A percentile compares a stretch with the other conserved stretches of the same genome.
Evolutionary conservation across 2,113 vertebrate species (phyloP).

Genomic region (Cyanoliseus patagonus): DNA sequence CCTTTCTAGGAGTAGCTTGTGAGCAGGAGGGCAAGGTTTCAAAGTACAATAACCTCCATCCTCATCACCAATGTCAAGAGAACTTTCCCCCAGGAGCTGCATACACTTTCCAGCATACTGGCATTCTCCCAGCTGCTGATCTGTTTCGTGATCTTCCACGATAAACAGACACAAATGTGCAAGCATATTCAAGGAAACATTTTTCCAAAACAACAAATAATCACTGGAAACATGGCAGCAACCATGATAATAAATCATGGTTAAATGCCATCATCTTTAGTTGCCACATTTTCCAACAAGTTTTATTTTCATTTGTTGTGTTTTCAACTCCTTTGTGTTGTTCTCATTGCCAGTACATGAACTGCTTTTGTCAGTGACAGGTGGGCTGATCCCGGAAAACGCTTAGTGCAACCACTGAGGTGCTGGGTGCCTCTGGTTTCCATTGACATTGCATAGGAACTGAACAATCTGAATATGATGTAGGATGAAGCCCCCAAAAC

Average conservation of each 20-base stretch:
- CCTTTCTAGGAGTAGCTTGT: background rate
- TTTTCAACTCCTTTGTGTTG: background rate
- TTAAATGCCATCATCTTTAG: background rate
- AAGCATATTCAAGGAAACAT: background rate
- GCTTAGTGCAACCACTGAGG: background rate
- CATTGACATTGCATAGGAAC: background rate
- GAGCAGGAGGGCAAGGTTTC: background rate
- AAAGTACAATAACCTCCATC: background rate
- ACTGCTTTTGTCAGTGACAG: background rate
- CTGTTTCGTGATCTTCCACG: background rate
- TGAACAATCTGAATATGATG: background rate
- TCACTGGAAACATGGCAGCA: background rate
- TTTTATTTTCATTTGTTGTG: background rate
- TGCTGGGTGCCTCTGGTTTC: background rate
- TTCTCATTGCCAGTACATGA: background rate
- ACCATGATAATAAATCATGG: fast-evolving
- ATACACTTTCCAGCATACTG: background rate
- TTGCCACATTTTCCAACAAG: background rate
- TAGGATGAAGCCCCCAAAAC: background rate
- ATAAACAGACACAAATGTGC: background rate
- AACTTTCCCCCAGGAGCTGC: no score
- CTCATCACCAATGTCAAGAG: no score
- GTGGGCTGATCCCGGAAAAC: background rate
- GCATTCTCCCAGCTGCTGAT: background rate
- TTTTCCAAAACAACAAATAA: background rate